A percentile compares a stretch with the other conserved stretches of the same genome.
phyloP scores from a whole-genome alignment of 53 echinoderm and acorn worm species.

The Antedon mediterranea region DNA sequence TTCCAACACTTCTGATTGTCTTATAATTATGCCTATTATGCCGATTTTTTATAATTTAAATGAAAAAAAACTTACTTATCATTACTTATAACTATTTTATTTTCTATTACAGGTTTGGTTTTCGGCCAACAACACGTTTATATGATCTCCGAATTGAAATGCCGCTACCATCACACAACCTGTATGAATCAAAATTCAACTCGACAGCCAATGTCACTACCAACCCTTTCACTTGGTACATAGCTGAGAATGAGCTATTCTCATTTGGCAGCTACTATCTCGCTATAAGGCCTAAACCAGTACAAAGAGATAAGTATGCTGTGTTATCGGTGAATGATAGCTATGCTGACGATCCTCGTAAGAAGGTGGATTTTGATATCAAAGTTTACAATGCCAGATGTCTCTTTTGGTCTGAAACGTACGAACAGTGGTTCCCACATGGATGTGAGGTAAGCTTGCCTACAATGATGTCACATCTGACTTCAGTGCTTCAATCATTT shows the following conservation, averaged over 20 bases:
- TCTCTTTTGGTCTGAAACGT: constrained; percentile 51
- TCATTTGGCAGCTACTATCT: constrained; percentile 56
- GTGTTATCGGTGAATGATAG: constrained; percentile 1
- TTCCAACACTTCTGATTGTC: too few relatives aligned
- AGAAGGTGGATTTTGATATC: constrained; percentile 29
- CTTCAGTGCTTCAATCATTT: too few relatives aligned
- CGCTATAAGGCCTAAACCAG: constrained; percentile 9
- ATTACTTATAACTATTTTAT: too few relatives aligned
- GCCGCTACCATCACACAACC: constrained; percentile 19
- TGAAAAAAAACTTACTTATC: too few relatives aligned
- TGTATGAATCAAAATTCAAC: constrained; percentile 34
- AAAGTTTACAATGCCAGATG: constrained; percentile 61
- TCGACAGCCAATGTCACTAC: constrained; percentile 35
- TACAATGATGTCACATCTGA: too few relatives aligned
- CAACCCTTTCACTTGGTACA: constrained; percentile 59
- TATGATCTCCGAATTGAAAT: constrained; percentile 38
- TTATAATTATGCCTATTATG: too few relatives aligned
- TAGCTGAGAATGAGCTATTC: constrained; percentile 37
- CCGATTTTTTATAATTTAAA: too few relatives aligned
- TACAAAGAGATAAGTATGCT: neutral
- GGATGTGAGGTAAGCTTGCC: constrained; percentile 70
- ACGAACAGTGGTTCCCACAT: constrained; percentile 62
- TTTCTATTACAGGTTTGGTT: constrained; percentile 34
- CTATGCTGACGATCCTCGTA: constrained; percentile 2
- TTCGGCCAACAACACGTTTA: constrained; percentile 34